Conservation (phyloP, 1,140 invertebrate genomes). For the Drosophila yakuba region DNA sequence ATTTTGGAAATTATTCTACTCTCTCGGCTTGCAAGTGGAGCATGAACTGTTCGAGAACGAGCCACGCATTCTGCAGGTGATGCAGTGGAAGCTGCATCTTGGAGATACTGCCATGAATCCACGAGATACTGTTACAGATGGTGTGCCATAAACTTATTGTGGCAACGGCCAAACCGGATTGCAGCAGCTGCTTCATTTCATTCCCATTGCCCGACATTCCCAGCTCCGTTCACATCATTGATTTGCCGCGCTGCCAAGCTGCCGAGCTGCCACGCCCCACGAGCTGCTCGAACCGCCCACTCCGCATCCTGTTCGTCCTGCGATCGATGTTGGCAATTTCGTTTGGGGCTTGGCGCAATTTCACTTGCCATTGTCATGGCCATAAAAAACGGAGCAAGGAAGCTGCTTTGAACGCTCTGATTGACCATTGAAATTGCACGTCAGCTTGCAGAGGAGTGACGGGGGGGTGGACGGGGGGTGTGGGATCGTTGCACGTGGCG, state of each 20-base stretch:
- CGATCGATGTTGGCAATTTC: conserved; percentile 63
- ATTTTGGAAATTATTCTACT: conserved; percentile 80
- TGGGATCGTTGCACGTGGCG: conserved; percentile 57
- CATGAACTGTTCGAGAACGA: conserved; percentile 60
- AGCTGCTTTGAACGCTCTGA: conserved; percentile 65
- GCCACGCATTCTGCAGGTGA: conserved; percentile 38
- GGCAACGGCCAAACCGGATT: conserved; percentile 51
- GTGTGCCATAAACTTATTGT: conserved; percentile 59
- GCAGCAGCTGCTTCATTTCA: conserved; percentile 68
- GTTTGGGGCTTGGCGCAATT: conserved; percentile 63
- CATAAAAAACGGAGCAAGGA: conserved; percentile 42
- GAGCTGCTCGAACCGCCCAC: neutral
- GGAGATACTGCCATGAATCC: conserved; percentile 40
- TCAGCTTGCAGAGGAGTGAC: conserved; percentile 42
- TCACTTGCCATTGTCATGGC: conserved; percentile 67
- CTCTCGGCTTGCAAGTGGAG: conserved; percentile 60
- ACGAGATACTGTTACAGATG: conserved; percentile 56
- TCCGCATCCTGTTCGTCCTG: neutral
- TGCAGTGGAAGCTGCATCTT: conserved; percentile 38
- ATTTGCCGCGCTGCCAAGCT: conserved; percentile 29
- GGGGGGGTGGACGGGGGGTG: neutral
- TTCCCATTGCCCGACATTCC: conserved; percentile 43
- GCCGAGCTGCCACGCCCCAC: conserved; percentile 25
- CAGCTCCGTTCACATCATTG: conserved; percentile 58
- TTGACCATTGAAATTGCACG: conserved; percentile 81